These are phyloP conservation scores for Leptopterna dolabrata DNA, from an alignment of 2,888 invertebrate genomes.

Conservation along the genomic window DNA sequence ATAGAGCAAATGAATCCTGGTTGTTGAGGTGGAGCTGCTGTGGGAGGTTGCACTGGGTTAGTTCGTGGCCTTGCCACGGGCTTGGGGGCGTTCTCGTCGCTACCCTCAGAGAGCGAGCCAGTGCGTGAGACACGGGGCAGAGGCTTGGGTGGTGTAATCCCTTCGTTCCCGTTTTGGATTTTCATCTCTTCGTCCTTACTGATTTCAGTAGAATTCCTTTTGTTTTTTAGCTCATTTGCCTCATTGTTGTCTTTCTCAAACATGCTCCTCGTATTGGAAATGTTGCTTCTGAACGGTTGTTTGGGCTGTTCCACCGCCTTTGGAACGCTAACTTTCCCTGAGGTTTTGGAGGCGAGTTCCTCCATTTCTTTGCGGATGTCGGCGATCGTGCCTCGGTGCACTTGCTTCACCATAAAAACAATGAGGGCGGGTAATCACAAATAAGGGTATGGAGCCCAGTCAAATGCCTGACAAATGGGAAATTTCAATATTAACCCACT, in stretches of 20 bases:
- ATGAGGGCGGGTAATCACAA: background rate
- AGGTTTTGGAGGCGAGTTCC: slow-evolving; percentile 28
- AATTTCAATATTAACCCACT: too few relatives aligned
- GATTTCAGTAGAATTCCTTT: slow-evolving; percentile 61
- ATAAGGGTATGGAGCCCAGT: background rate
- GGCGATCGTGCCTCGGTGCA: slow-evolving; percentile 68
- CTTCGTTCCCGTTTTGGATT: slow-evolving; percentile 66
- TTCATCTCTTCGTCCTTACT: slow-evolving; percentile 62
- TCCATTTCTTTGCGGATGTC: slow-evolving; percentile 59
- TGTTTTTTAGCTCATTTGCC: slow-evolving; percentile 62
- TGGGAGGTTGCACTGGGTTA: slow-evolving; percentile 66
- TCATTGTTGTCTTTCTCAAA: slow-evolving; percentile 62
- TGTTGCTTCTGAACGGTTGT: slow-evolving; percentile 58
- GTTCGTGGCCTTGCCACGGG: slow-evolving; percentile 79
- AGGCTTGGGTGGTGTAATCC: slow-evolving; percentile 77
- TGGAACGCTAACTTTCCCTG: slow-evolving; percentile 50
- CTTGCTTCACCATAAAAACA: slow-evolving; percentile 66
- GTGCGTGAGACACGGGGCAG: slow-evolving; percentile 80
- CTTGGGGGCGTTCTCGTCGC: slow-evolving; percentile 69
- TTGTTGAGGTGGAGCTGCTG: slow-evolving; percentile 43
- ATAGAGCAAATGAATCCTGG: slow-evolving; percentile 59
- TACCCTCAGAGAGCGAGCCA: slow-evolving; percentile 76
- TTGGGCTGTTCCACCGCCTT: slow-evolving; percentile 16
- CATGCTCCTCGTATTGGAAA: slow-evolving; percentile 57
- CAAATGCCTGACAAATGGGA: background rate